Percentiles rank a stretch among this genome's conserved stretches.
Evolutionary conservation across 1,140 invertebrate genomes (phyloP).

Genomic region (Caenorhabditis latens): DNA sequence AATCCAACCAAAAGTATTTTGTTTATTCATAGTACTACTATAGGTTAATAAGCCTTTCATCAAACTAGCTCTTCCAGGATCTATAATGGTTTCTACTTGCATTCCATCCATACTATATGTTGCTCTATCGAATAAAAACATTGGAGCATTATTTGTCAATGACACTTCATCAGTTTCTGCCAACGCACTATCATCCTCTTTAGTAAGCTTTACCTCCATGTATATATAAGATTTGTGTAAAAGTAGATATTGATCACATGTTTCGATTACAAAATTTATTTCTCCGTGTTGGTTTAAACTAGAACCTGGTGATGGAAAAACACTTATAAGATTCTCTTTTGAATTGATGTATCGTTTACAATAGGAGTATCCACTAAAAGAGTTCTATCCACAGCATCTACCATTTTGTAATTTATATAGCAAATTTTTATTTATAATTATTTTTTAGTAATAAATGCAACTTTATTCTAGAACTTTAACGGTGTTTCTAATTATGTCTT

Average conservation of each 20-base stretch:
- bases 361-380: constrained; percentile 58
- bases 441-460: no score
- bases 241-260: constrained; percentile 64
- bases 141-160: constrained; percentile 66
- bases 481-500: no score
- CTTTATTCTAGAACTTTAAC: no score
- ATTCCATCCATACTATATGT: constrained; percentile 67
- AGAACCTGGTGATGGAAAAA: constrained; percentile 63
- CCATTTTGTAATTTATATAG: constrained; percentile 1
- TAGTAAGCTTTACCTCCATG: constrained; percentile 61
- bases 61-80: constrained; percentile 66
- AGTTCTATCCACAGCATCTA: constrained; percentile 60
- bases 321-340: constrained; percentile 64
- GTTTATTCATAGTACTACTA: constrained; percentile 65
- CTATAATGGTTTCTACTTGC: constrained; percentile 64
- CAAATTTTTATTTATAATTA: no score
- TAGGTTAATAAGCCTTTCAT: constrained; percentile 67
- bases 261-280: constrained; percentile 68
- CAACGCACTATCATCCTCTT: constrained; percentile 59
- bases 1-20: constrained; percentile 68
- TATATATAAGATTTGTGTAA: constrained; percentile 68
- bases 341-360: constrained; percentile 55
- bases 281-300: constrained; percentile 68
- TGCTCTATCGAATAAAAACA: constrained; percentile 68
- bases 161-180: constrained; percentile 63